phyloP scores from a whole-genome alignment of 2,113 vertebrate genomes.

The Eclectus roratus region DNA sequence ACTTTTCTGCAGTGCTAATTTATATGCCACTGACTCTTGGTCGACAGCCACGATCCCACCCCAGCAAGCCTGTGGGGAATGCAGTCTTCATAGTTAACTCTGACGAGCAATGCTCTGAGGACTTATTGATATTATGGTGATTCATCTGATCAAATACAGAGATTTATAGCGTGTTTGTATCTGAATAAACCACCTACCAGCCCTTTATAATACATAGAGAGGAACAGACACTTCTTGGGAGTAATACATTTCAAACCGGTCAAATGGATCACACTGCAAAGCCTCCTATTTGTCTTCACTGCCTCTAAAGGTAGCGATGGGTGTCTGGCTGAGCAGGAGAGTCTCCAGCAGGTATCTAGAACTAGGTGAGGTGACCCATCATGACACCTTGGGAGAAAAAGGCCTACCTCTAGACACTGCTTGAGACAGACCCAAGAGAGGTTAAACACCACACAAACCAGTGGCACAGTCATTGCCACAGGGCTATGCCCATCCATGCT shows the following conservation, averaged over 20 bases:
- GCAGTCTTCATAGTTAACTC: not conserved
- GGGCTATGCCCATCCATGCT: not conserved
- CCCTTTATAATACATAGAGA: not conserved
- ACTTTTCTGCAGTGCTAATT: not conserved
- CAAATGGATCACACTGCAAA: not conserved
- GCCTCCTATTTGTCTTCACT: rapidly evolving
- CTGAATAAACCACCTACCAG: not conserved
- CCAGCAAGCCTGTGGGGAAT: not conserved
- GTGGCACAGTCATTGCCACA: not conserved
- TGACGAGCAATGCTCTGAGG: not conserved
- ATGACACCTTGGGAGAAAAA: not conserved
- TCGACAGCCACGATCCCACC: not conserved
- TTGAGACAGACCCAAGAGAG: not conserved
- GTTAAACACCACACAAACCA: not conserved
- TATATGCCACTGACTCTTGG: not conserved
- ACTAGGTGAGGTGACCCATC: not conserved
- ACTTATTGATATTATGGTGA: not conserved
- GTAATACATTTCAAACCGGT: not conserved
- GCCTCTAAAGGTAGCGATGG: not conserved
- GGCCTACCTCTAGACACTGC: not conserved
- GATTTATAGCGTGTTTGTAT: not conserved
- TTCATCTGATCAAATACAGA: not conserved
- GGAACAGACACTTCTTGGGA: not conserved
- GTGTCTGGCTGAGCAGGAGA: not conserved
- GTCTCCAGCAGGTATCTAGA: not conserved